These are phyloP conservation scores for Sphecodes monilicornis DNA, from an alignment of 2,888 invertebrate species.

Conservation along the genomic window DNA sequence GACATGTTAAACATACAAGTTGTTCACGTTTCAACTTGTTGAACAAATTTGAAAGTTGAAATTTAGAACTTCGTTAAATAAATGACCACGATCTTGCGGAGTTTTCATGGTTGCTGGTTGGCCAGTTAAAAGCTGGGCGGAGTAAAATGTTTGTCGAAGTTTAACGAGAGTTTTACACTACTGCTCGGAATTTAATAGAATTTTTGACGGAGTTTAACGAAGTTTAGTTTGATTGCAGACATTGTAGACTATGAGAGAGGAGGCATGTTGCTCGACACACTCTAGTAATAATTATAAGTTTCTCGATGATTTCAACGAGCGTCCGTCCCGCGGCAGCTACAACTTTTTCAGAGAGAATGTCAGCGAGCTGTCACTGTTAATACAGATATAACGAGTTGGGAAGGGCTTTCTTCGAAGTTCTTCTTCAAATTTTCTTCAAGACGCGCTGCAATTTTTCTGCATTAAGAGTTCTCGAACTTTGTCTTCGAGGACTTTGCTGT, in stretches of 20 bases:
- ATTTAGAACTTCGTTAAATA: neutral
- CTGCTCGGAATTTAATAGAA: neutral
- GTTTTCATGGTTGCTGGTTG: neutral
- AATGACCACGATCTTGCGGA: neutral
- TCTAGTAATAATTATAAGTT: constrained; percentile 7
- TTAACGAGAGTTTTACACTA: neutral
- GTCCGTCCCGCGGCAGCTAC: neutral
- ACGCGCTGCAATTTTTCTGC: constrained; percentile 3
- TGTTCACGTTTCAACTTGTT: neutral
- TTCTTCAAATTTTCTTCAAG: neutral
- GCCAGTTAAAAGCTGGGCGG: neutral
- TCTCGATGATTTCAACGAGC: neutral
- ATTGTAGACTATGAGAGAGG: neutral
- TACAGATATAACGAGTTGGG: neutral
- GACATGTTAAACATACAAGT: no score
- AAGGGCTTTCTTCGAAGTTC: neutral
- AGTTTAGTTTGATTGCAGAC: neutral
- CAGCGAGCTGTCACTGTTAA: neutral
- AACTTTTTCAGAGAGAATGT: neutral
- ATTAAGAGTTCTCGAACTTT: constrained; percentile 11
- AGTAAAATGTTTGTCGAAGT: constrained; percentile 10
- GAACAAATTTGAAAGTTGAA: neutral
- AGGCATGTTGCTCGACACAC: neutral
- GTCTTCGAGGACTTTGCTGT: neutral
- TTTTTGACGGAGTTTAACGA: constrained; percentile 6